These are phyloP conservation scores for Cromileptes altivelis DNA, from an alignment of 2,113 vertebrate species.

Conservation along the genomic window DNA sequence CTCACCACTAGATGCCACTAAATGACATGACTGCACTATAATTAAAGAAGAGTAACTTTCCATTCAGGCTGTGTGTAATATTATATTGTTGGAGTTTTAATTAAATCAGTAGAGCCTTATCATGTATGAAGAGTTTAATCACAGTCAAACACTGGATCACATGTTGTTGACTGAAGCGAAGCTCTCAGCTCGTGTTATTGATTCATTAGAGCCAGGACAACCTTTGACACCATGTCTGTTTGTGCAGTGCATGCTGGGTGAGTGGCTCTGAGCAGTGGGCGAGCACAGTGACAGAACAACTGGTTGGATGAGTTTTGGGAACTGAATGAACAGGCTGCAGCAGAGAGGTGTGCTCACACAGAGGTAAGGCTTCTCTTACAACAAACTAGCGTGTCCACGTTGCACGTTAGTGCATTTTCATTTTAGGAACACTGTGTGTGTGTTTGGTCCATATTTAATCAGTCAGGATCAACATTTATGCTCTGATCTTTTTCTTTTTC, in stretches of 20 bases:
- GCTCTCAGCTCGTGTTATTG: constrained; percentile 24
- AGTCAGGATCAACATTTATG: too few species aligned
- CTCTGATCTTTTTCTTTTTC: background rate
- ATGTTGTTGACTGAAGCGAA: constrained; percentile 41
- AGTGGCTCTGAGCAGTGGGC: background rate
- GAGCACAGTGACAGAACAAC: background rate
- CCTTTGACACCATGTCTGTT: constrained; percentile 62
- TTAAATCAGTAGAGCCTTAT: constrained; percentile 14
- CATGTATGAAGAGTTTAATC: background rate
- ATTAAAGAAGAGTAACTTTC: background rate
- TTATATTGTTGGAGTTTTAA: constrained; percentile 2
- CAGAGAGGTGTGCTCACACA: constrained; percentile 8
- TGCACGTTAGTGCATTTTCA: too few species aligned
- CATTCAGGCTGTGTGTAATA: background rate
- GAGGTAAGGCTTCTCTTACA: constrained; percentile 47
- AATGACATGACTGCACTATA: background rate
- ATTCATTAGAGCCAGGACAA: constrained; percentile 41
- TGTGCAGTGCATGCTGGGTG: constrained; percentile 55
- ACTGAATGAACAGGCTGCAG: background rate
- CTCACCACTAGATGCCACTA: too few species aligned
- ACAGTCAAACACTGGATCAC: background rate
- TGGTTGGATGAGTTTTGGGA: constrained; percentile 36
- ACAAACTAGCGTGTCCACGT: background rate
- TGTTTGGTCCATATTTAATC: too few species aligned
- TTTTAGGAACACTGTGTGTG: too few species aligned